phyloP scores from a whole-genome alignment of 2,888 invertebrate genomes.

The Rhynchonema sp. region DNA sequence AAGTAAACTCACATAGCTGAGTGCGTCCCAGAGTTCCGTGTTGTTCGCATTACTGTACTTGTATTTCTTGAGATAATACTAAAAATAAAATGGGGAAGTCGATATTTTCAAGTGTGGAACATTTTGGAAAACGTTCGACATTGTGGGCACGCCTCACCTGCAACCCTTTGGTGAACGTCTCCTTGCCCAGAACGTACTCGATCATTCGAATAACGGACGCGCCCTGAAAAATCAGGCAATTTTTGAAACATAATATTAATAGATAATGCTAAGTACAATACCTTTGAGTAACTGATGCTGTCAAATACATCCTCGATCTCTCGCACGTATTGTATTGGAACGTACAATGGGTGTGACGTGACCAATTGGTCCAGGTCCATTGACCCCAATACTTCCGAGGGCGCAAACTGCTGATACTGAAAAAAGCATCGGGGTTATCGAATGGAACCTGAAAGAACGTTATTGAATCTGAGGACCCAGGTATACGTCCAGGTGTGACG shows the following conservation, averaged over 20 bases:
- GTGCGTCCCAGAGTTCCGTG: background rate
- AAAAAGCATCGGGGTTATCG: too few relatives aligned
- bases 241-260: too few relatives aligned
- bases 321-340: background rate
- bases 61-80: background rate
- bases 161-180: background rate
- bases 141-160: too few relatives aligned
- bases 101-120: background rate
- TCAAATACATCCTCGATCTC: background rate
- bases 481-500: too few relatives aligned
- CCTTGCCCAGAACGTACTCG: background rate
- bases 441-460: too few relatives aligned
- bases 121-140: background rate
- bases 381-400: background rate
- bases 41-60: background rate
- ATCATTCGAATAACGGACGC: background rate
- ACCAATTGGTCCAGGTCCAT: background rate
- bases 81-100: too few relatives aligned
- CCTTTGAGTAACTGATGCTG: background rate
- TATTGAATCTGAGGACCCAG: too few relatives aligned
- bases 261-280: too few relatives aligned
- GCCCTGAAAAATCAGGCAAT: too few relatives aligned
- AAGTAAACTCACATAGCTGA: background rate
- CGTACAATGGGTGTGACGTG: background rate
- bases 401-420: background rate